phyloP scores from a whole-genome alignment of 2,797 vertebrate genomes.

The Poliocrania exsul region DNA sequence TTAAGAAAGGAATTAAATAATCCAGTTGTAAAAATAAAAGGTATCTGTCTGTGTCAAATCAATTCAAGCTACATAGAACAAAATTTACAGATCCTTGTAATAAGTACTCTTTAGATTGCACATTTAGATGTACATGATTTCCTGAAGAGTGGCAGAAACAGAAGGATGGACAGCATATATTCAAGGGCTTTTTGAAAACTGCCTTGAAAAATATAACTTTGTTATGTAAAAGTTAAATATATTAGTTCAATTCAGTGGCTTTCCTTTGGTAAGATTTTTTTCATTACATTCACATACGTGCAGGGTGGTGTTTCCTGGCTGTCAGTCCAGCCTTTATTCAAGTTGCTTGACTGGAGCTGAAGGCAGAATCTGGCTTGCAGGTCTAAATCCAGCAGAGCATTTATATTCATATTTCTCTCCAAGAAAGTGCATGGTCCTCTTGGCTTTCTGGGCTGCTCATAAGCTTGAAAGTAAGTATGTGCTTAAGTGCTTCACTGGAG shows the following conservation, averaged over 20 bases:
- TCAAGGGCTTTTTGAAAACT: neutral
- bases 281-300: neutral
- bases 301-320: neutral
- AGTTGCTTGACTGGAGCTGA: neutral
- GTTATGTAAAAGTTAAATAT: neutral
- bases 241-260: neutral
- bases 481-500: constrained; percentile 1
- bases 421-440: neutral
- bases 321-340: neutral
- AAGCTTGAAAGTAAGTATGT: neutral
- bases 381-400: neutral
- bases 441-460: neutral
- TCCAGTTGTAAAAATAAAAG: neutral
- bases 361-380: neutral
- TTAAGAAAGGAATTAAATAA: neutral
- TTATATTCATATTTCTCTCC: neutral
- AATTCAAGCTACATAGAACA: neutral
- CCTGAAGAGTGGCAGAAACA: neutral
- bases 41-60: neutral
- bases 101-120: neutral
- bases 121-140: neutral
- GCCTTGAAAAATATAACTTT: neutral
- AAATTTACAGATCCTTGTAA: neutral
- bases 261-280: neutral
- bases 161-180: neutral